phyloP scores from a whole-genome alignment of 1,140 invertebrate species.

The Procambarus virginalis region DNA sequence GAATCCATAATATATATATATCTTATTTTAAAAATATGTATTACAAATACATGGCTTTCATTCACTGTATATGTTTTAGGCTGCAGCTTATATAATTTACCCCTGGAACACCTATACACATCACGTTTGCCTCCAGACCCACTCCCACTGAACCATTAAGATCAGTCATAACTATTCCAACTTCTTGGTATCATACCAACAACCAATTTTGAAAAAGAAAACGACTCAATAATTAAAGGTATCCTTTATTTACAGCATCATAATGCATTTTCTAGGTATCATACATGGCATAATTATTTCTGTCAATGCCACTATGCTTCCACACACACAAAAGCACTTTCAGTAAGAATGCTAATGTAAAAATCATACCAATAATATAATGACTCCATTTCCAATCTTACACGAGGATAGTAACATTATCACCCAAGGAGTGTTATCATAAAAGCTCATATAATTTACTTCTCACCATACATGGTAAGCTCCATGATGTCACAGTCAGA shows the following conservation, averaged over 20 bases:
- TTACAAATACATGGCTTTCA: too few relatives aligned
- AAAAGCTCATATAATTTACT: conserved; percentile 31
- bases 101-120: too few relatives aligned
- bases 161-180: too few relatives aligned
- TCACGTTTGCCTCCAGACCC: too few relatives aligned
- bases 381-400: conserved; percentile 46
- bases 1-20: too few relatives aligned
- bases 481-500: conserved; percentile 12
- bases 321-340: conserved; percentile 54
- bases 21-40: too few relatives aligned
- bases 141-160: too few relatives aligned
- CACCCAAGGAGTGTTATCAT: conserved; percentile 35
- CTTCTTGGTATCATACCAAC: too few relatives aligned
- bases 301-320: conserved; percentile 42
- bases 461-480: not conserved
- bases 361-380: conserved; percentile 47
- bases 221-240: conserved; percentile 23
- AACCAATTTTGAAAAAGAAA: not conserved
- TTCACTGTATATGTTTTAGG: too few relatives aligned
- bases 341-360: conserved; percentile 51
- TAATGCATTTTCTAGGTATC: conserved; percentile 51
- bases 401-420: conserved; percentile 27
- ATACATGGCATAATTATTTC: conserved; percentile 51
- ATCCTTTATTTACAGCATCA: conserved; percentile 55
- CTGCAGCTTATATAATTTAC: too few relatives aligned